Conservation (phyloP, 2,113 vertebrate species). For the Lepisosteus osseus region DNA sequence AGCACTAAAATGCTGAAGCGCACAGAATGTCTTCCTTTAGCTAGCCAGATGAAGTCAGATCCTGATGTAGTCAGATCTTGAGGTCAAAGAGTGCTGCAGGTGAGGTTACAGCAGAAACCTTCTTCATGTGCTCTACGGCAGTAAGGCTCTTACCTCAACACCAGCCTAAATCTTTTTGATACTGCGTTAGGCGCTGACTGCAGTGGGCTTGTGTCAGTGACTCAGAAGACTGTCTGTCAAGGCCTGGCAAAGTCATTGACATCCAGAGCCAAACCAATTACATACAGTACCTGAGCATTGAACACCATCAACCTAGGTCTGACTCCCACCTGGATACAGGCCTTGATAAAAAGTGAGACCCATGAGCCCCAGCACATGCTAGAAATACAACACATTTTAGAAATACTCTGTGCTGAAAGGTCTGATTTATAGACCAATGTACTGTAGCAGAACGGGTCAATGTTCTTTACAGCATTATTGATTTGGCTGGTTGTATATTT, state of each 20-base stretch:
- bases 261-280: background rate
- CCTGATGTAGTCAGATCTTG: background rate
- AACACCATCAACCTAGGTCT: background rate
- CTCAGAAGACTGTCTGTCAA: background rate
- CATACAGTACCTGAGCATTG: background rate
- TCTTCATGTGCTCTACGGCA: background rate
- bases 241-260: background rate
- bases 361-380: background rate
- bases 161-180: background rate
- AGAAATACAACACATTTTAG: constrained; percentile 24
- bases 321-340: background rate
- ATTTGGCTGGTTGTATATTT: constrained; percentile 29
- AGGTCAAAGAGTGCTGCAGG: background rate
- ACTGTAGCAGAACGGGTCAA: constrained; percentile 30
- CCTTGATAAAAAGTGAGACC: background rate
- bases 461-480: constrained; percentile 50
- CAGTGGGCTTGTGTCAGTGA: background rate
- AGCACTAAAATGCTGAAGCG: no score
- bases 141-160: background rate
- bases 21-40: no score
- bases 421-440: constrained; percentile 39
- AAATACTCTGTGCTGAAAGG: constrained; percentile 35
- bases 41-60: no score
- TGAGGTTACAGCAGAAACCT: background rate
- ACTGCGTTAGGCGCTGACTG: background rate